Conservation (phyloP, 1,140 invertebrate species). For the Helicoverpa armigera region DNA sequence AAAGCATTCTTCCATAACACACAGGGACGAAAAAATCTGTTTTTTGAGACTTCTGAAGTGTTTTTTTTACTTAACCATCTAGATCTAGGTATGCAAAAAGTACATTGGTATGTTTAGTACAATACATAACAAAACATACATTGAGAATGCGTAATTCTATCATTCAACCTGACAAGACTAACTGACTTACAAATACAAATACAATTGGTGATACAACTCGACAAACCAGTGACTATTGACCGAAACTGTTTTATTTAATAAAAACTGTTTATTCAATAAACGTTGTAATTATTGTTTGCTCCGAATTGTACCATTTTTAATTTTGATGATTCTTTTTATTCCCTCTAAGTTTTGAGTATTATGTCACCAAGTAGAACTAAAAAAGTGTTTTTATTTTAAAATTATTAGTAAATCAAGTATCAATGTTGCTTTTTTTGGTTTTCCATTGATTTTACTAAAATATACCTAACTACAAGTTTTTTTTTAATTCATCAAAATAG, state of each 20-base stretch:
- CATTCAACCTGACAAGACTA: slow-evolving; percentile 46
- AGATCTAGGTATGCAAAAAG: no score
- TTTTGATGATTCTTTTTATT: background rate
- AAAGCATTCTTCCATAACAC: no score
- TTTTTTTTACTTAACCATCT: no score
- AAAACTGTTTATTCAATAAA: slow-evolving; percentile 28
- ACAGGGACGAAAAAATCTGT: no score
- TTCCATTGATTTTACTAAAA: no score
- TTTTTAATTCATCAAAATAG: no score
- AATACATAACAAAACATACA: slow-evolving; percentile 5
- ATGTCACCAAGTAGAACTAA: background rate
- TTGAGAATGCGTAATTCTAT: slow-evolving; percentile 66
- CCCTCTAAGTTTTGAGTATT: background rate
- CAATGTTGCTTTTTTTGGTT: no score
- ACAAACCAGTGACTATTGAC: slow-evolving; percentile 5
- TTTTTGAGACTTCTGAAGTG: no score
- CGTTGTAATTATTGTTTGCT: slow-evolving; percentile 31
- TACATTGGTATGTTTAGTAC: background rate
- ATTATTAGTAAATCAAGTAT: no score
- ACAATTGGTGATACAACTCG: slow-evolving; percentile 17
- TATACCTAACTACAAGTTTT: no score
- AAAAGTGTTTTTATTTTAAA: background rate
- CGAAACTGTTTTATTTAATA: slow-evolving; percentile 28
- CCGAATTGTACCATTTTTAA: background rate
- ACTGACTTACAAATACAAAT: slow-evolving; percentile 52